phyloP scores from a whole-genome alignment of 2,888 invertebrate species.

The Salticus scenicus region DNA sequence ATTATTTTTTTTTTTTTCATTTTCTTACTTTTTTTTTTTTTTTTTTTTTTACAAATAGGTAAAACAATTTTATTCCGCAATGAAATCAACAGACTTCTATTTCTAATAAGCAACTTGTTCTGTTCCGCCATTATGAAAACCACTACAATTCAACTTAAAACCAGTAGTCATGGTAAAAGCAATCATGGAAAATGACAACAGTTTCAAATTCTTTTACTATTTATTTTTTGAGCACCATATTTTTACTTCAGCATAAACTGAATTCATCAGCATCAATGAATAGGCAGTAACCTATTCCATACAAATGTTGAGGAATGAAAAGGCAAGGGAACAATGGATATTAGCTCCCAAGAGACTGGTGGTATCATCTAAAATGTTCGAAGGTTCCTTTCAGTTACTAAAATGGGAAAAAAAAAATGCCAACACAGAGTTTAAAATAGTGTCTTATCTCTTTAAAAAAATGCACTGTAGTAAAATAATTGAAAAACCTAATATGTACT shows the following conservation, averaged over 20 bases:
- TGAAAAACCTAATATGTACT: no score
- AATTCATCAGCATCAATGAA: slow-evolving; percentile 53
- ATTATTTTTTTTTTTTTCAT: no score
- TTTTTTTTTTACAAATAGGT: no score
- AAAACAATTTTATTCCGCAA: no score
- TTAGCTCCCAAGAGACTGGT: slow-evolving; percentile 57
- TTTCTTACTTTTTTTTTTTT: no score
- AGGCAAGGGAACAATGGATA: slow-evolving; percentile 57
- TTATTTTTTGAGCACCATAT: slow-evolving; percentile 64
- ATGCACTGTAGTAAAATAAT: no score
- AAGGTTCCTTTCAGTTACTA: slow-evolving; percentile 54
- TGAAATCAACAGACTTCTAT: no score
- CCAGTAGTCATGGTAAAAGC: slow-evolving; percentile 57
- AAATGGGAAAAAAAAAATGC: no score
- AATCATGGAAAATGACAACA: slow-evolving; percentile 59
- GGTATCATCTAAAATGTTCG: slow-evolving; percentile 56
- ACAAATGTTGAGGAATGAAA: slow-evolving; percentile 66
- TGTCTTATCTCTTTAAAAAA: no score
- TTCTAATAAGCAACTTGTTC: slow-evolving; percentile 67
- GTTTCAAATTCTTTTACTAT: not conserved
- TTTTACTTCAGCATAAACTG: slow-evolving; percentile 63
- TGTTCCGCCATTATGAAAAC: slow-evolving; percentile 25
- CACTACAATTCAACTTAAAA: slow-evolving; percentile 49
- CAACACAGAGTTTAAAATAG: no score
- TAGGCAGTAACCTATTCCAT: slow-evolving; percentile 47